Evolutionary conservation across 2,888 invertebrate species (phyloP), one percentile per base, ranked within the genome.

Genomic region (Epirrita christyi): DNA sequence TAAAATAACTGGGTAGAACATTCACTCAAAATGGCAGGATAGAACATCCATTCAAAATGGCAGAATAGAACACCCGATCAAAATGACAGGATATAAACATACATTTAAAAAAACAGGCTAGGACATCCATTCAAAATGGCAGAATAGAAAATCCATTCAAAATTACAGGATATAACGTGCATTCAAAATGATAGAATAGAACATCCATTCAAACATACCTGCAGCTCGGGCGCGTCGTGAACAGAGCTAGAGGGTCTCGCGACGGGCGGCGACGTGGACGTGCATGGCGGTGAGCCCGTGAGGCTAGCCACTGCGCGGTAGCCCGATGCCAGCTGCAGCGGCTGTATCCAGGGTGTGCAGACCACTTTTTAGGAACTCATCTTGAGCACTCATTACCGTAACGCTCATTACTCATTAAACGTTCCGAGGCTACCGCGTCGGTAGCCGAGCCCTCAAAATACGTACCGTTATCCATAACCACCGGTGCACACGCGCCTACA

Each of bases 241-340:
- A 53, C 41, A 14, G 63, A 29, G 42, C 46, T 51, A 46, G 49
- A 28, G 41, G 45, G 55, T 21, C 55, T 40, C 32, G 59, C 44
- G 38, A 62, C 62, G 38, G 58, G 66, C 50, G 63, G 55, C 45
- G 49, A 54, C 51, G 59, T 40, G 54, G 42, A 47, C 46, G 63
- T 52, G 29, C 61, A 53, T 53, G 66, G 63, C 58, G 65, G 48
- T 55, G 51, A 73, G 61, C 79, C 82, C 49, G 79, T 78, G 51
- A 83, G 70, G 70, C 84, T 80, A 57, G 81, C 70, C 72, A 84
- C 86, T 66, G 85, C 81, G 73, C 81, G 77, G 80, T 85, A 86
- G 55, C 77, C 67, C 66, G 80, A 75, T 57, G 72, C 71, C 76
- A 86, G 75, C 78, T 87, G 87, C 76, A 88, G 77, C 70, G 86